Percentiles rank a stretch among this genome's conserved stretches.
Conservation (phyloP, 2,113 vertebrate species). For the Psilopsiagon aymara region DNA sequence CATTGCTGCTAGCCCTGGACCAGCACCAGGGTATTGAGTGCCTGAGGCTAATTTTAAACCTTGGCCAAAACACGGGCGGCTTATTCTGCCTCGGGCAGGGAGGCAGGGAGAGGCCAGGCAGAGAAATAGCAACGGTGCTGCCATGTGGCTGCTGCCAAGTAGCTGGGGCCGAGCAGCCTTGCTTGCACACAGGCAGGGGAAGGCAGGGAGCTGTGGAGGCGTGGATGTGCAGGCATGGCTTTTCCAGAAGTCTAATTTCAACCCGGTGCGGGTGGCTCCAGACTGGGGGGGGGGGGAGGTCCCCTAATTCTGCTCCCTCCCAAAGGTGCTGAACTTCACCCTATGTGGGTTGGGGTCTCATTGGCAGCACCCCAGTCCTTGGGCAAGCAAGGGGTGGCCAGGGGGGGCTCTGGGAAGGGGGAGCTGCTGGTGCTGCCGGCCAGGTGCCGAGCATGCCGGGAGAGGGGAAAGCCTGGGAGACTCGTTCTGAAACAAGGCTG, state of each 20-base stretch:
- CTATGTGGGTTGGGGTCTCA: accelerated
- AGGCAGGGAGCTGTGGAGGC: neutral
- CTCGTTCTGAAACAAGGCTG: slow-evolving; percentile 60
- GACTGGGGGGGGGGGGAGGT: accelerated
- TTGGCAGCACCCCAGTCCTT: neutral
- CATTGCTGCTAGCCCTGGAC: accelerated
- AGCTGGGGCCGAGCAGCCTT: neutral
- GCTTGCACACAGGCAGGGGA: neutral
- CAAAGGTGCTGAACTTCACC: neutral
- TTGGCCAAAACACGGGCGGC: accelerated
- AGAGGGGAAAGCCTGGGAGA: slow-evolving; percentile 27
- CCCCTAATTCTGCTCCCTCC: neutral
- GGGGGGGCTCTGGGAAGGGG: neutral
- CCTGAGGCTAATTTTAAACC: neutral
- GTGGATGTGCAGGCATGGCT: neutral
- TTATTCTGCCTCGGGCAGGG: neutral
- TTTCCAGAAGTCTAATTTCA: neutral
- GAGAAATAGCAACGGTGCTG: neutral
- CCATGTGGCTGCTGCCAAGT: neutral
- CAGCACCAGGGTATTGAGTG: neutral
- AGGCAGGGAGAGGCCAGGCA: neutral
- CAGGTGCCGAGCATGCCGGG: slow-evolving; percentile 50
- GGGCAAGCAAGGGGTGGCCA: accelerated
- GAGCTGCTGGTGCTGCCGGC: neutral
- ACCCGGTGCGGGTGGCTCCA: neutral